These are phyloP conservation scores for Macroteleia sp. DNA, from an alignment of 2,888 invertebrate genomes.

Conservation along the genomic window DNA sequence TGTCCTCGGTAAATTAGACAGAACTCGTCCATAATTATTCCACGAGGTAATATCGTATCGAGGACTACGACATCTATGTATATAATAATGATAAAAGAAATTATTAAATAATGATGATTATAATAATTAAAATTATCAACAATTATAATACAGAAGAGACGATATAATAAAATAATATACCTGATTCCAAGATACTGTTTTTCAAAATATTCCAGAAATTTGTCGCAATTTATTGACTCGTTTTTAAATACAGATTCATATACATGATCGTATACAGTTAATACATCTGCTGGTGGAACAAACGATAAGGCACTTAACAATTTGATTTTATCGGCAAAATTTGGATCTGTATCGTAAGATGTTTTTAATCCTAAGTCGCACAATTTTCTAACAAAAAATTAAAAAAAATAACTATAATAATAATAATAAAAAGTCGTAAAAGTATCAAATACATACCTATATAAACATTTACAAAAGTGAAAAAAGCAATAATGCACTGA, in stretches of 20 bases:
- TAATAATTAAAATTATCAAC: neutral
- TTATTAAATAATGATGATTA: neutral
- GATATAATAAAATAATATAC: neutral
- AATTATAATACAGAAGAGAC: neutral
- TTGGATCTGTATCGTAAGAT: neutral
- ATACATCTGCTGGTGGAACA: neutral
- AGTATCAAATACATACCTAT: neutral
- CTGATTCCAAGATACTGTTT: neutral
- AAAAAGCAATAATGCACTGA: constrained; percentile 3
- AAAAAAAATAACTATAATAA: constrained; percentile 3
- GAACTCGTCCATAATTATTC: neutral
- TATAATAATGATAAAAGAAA: neutral
- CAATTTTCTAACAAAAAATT: neutral
- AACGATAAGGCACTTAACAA: neutral
- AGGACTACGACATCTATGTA: neutral
- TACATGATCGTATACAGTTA: neutral
- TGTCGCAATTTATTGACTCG: neutral
- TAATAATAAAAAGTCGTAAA: neutral
- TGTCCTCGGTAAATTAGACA: neutral
- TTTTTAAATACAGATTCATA: neutral
- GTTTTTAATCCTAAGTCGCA: neutral
- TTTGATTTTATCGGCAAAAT: constrained; percentile 10
- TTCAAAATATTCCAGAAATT: constrained; percentile 1
- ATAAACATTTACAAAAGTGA: neutral
- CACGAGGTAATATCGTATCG: neutral